These are phyloP conservation scores for Argyresthia albistria DNA, from an alignment of 2,888 invertebrate species.

Conservation along the genomic window DNA sequence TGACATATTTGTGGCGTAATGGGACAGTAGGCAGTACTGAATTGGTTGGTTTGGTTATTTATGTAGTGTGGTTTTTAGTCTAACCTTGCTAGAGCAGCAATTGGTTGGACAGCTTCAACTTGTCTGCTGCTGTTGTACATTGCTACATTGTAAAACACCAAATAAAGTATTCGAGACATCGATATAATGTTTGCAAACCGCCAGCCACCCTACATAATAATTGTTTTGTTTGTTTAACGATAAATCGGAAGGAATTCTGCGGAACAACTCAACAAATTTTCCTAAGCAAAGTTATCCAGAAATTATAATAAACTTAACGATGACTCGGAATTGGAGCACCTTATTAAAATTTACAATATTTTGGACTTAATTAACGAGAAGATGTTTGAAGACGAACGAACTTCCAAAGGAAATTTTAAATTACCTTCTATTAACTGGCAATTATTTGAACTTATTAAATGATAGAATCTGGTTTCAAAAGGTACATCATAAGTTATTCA, in stretches of 20 bases:
- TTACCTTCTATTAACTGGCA: background rate
- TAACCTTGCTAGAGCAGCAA: too few species aligned
- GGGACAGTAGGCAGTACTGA: too few species aligned
- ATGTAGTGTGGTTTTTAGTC: too few species aligned
- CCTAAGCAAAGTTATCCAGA: constrained; percentile 23
- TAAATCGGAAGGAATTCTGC: constrained; percentile 38
- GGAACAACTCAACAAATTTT: constrained; percentile 29
- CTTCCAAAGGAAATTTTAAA: background rate
- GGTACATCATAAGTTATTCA: too few species aligned
- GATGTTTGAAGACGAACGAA: background rate
- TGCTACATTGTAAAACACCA: too few species aligned
- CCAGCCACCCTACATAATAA: constrained; percentile 6
- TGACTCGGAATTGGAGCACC: constrained; percentile 15
- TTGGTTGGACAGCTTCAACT: too few species aligned
- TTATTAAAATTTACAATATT: background rate
- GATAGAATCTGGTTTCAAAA: background rate
- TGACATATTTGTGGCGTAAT: too few species aligned
- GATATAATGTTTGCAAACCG: too few species aligned
- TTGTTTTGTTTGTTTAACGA: constrained; percentile 37
- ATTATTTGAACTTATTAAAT: background rate
- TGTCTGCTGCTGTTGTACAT: too few species aligned
- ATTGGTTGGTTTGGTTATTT: too few species aligned
- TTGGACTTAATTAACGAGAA: background rate
- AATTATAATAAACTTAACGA: constrained; percentile 30
- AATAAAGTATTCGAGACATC: too few species aligned